Evolutionary conservation across 1,140 invertebrate species (phyloP), one percentile per base, ranked within the genome.

Genomic region (Temnothorax nylanderi): DNA sequence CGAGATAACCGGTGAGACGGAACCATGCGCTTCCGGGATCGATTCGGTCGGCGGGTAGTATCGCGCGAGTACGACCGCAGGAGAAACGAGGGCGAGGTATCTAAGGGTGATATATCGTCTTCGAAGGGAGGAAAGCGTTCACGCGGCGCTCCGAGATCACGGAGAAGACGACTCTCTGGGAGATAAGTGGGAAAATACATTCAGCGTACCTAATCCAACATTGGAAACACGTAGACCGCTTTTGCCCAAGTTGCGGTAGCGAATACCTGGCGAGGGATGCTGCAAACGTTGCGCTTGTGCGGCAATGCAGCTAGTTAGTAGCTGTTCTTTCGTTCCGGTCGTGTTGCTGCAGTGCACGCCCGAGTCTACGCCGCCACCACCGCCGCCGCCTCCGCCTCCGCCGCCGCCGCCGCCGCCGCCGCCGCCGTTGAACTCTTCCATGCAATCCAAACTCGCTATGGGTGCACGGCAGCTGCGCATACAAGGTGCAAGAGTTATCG

Each of bases 231-330:
- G 96, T 85, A 99, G 96, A 74, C 98, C 98, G 92, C 98, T 98
- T 95, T 99, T 99, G 75, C 98, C 98, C 87, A 99, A 96, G 95
- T 99, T 99, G 94, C 98, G 97, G 95, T 98, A 98, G 21, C 98
- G 96, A 90, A 98, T 96, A 54, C 98, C 98, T 75, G 97, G 97
- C 86, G 92, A 97, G 93, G 89, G 96, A 95, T 85, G 97, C 91
- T 94, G 96, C 92, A 92, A 95, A 92, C 91, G 95, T 89, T 92
- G 95, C 86, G 91, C 95, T 91, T 93, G 95, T 88, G 90, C 94
- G 86, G 92, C 91, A 90, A 95, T 94, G 91, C 94, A 95, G 92
- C 92, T 94, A 62, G 94, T 94, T 87, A 96, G 88, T 89, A 96
- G 91, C 89, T 96, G 95, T 89, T 96, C 95, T 90, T 96, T 95